Evolutionary conservation across 2,888 invertebrate species (phyloP).

Genomic region (Drosophila sordidula): DNA sequence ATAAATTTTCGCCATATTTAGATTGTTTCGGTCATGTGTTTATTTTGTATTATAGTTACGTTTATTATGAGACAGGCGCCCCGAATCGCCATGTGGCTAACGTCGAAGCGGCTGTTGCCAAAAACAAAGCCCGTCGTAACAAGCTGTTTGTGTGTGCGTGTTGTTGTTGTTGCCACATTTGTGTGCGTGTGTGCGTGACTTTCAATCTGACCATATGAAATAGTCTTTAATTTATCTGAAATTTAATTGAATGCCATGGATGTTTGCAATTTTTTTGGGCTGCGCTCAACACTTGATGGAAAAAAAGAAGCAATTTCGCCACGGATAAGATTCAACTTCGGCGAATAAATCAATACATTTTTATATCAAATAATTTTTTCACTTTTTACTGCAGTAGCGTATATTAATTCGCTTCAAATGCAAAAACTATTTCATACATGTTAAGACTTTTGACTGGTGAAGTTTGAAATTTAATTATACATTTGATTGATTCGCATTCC

Average conservation of each 20-base stretch:
- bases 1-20: slow-evolving; percentile 75
- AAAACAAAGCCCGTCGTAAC: slow-evolving; percentile 41
- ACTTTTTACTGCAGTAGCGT: neutral
- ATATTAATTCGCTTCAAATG: too few relatives aligned
- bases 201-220: slow-evolving; percentile 54
- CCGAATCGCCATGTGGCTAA: slow-evolving; percentile 19
- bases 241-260: slow-evolving; percentile 39
- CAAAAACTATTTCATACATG: too few relatives aligned
- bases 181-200: slow-evolving; percentile 15
- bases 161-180: slow-evolving; percentile 4
- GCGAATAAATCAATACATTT: neutral
- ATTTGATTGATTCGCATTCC: too few relatives aligned
- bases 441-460: too few relatives aligned
- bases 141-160: slow-evolving; percentile 18
- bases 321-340: neutral
- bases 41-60: slow-evolving; percentile 78
- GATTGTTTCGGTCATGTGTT: slow-evolving; percentile 76
- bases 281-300: neutral
- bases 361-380: too few relatives aligned
- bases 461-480: neutral
- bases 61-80: slow-evolving; percentile 60
- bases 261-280: neutral
- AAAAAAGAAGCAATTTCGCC: neutral
- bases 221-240: slow-evolving; percentile 60
- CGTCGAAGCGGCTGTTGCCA: slow-evolving; percentile 18